Base-by-base conservation (phyloP, 2,888 invertebrate species). In the Xanthorhoe spadicearia region DNA sequence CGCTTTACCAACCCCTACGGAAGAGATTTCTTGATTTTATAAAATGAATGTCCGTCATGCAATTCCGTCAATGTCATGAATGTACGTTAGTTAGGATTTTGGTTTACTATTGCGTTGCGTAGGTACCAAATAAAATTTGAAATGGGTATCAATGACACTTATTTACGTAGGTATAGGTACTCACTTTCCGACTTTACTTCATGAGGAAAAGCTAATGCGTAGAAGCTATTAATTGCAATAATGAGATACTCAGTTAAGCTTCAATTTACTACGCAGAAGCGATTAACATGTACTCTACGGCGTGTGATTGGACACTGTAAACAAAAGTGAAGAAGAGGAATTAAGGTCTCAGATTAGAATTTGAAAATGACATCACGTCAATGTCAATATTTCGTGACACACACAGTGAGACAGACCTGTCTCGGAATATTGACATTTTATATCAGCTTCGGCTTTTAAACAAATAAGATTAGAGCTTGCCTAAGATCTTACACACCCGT, bases 311-410 rank as follows among this genome's bases (percentile, higher is more conserved):
- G 49, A 64, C 66, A 49, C 53, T 62, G 57, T 23, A 65, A 71
- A 72, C 46, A 35, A 10, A n/a, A 46, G 19, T 6, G 63, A 66
- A 64, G 70, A n/a, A 64, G 63, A 64, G 64, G 70, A 64, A 62
- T 75, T 71, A 71, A 70, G 63, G 32, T 66, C 67, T 55, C 28
- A 74, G 77, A 74, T 75, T 76, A 73, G 68, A 64, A 8, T 52
- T 68, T 49, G 51, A 15, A 43, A 53, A 70, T 73, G 66, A 73
- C 62, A 68, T 68, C 72, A 64, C 68, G 64, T 65, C 60, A 57
- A 43, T n/a, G 15, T 68, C n/a, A 61, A 63, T 61, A 62, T 55
- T 53, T 18, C n/a, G 10, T 19, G 43, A 52, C 52, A 18, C 50
- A 48, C 15, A 46, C 15, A 46, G 15, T 17, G 10, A 32, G 28